phyloP scores from a whole-genome alignment of 1,140 invertebrate genomes.

The Drosophila lini region DNA sequence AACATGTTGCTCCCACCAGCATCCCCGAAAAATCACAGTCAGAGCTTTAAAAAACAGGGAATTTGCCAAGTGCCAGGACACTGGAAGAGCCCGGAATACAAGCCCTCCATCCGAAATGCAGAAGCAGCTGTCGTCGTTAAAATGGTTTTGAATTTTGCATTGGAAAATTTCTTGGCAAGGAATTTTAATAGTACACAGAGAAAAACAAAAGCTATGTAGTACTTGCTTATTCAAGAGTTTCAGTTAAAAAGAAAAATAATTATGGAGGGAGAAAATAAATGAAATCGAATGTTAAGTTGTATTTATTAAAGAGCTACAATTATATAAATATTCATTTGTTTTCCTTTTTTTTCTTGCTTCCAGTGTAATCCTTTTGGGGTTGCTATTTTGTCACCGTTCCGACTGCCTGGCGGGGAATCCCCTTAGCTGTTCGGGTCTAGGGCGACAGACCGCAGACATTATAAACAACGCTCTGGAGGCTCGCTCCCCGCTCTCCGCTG shows the following conservation, averaged over 20 bases:
- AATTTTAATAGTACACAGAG: constrained; percentile 48
- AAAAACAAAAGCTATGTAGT: neutral
- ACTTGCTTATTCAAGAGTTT: neutral
- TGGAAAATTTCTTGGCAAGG: constrained; percentile 5
- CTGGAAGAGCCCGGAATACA: constrained; percentile 3
- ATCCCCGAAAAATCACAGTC: constrained; percentile 34
- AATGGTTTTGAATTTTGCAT: constrained; percentile 75
- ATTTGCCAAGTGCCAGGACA: constrained; percentile 54
- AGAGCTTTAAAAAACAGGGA: constrained; percentile 35
- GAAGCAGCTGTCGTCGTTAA: constrained; percentile 66
- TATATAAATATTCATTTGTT: too few species aligned
- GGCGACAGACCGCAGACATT: constrained; percentile 79
- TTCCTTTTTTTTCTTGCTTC: too few species aligned
- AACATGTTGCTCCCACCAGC: constrained; percentile 60
- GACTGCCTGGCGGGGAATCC: constrained; percentile 16
- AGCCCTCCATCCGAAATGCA: constrained; percentile 5
- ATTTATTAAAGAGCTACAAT: too few species aligned
- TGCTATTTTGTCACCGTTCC: constrained; percentile 42
- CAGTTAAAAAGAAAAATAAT: too few species aligned
- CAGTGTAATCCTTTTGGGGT: constrained; percentile 34
- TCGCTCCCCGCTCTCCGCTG: constrained; percentile 2
- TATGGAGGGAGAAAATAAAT: neutral
- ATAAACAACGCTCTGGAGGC: constrained; percentile 65
- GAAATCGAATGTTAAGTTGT: neutral
- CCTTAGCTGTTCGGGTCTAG: constrained; percentile 58